phyloP scores from a whole-genome alignment of 2,888 invertebrate species.

The Caenorhabditis japonica region DNA sequence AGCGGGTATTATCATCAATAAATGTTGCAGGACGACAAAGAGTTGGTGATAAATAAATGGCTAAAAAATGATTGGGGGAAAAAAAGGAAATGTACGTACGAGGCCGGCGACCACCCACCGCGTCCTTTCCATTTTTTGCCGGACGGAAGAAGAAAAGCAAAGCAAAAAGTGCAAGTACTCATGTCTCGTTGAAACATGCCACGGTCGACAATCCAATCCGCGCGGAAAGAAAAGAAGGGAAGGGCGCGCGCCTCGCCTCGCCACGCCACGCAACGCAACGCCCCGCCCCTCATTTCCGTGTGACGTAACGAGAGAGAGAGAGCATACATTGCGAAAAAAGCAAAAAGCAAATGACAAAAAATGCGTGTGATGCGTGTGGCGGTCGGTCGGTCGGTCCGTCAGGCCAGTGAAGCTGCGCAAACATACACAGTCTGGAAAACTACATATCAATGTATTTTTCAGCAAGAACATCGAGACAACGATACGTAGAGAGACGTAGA shows the following conservation, averaged over 20 bases:
- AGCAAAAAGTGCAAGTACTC: conserved; percentile 52
- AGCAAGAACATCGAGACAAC: conserved; percentile 31
- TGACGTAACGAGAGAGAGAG: conserved; percentile 54
- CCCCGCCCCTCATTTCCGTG: conserved; percentile 53
- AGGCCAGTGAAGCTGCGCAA: conserved; percentile 50
- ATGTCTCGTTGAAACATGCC: conserved; percentile 49
- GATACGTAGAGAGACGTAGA: background rate
- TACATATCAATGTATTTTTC: conserved; percentile 28
- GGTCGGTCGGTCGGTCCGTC: conserved; percentile 37
- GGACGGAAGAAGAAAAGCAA: conserved; percentile 34
- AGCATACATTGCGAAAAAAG: conserved; percentile 53
- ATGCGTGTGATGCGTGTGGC: conserved; percentile 44
- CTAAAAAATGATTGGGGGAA: background rate
- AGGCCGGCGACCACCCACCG: conserved; percentile 34
- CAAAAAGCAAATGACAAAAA: conserved; percentile 23
- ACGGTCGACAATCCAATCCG: conserved; percentile 37
- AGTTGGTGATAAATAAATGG: background rate
- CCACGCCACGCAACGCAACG: too few relatives aligned
- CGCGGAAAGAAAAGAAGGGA: too few relatives aligned
- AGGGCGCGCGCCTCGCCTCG: too few relatives aligned
- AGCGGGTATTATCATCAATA: conserved; percentile 32
- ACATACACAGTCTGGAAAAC: conserved; percentile 39
- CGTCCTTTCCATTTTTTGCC: conserved; percentile 45
- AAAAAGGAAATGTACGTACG: conserved; percentile 3
- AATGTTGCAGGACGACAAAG: background rate